Conservation (phyloP, 2,888 invertebrate species). For the Pantelozetes paolii region DNA sequence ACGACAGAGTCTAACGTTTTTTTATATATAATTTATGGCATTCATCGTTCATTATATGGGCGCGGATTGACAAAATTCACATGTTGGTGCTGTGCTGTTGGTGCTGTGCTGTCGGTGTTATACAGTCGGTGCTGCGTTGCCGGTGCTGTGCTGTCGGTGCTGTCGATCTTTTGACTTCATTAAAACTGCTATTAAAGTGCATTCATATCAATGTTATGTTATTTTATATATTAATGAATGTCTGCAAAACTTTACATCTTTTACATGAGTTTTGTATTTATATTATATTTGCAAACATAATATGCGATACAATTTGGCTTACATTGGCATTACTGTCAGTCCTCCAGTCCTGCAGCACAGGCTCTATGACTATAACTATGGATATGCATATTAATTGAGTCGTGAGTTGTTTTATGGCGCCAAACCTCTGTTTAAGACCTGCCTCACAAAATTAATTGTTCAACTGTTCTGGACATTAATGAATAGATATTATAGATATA, state of each 20-base stretch:
- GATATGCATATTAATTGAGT: constrained; percentile 25
- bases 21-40: constrained; percentile 17
- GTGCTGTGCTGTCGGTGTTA: too few species aligned
- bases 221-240: constrained; percentile 7
- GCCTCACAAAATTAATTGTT: constrained; percentile 23
- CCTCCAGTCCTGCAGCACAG: too few species aligned
- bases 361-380: too few species aligned
- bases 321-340: background rate
- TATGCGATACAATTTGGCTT: background rate
- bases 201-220: background rate
- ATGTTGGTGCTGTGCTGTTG: constrained; percentile 11
- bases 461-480: constrained; percentile 4
- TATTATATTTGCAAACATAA: background rate
- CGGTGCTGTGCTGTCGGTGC: too few species aligned
- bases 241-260: background rate
- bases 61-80: constrained; percentile 27
- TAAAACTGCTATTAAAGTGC: background rate
- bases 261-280: background rate
- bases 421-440: constrained; percentile 25
- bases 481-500: background rate
- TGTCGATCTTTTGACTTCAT: constrained; percentile 16
- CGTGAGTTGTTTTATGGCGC: constrained; percentile 29
- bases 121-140: too few species aligned
- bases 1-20: constrained; percentile 15
- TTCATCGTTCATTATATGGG: constrained; percentile 18